These are phyloP conservation scores for Alethe diademata DNA, from an alignment of 2,113 vertebrate genomes.

Conservation along the genomic window DNA sequence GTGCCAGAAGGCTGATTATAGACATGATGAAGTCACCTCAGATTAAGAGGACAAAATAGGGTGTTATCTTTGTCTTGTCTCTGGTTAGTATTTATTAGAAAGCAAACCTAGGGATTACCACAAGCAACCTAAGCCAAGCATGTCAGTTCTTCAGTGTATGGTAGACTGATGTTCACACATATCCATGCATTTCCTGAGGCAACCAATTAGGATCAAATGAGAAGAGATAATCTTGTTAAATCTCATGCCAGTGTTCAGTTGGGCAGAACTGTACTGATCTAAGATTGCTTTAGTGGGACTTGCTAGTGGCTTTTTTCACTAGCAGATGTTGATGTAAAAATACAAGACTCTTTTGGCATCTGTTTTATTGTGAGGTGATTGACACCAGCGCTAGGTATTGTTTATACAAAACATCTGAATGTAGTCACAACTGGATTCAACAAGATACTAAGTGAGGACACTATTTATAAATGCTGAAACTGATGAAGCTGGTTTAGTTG, in stretches of 20 bases:
- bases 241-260: conserved; percentile 51
- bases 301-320: conserved; percentile 41
- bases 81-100: conserved; percentile 56
- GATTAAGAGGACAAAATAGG: conserved; percentile 35
- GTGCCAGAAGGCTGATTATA: conserved; percentile 19
- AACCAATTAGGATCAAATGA: conserved; percentile 49
- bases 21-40: conserved; percentile 26
- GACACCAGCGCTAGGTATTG: neutral
- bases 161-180: neutral
- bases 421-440: neutral
- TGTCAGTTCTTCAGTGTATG: neutral
- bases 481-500: neutral
- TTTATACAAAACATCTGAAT: conserved; percentile 10
- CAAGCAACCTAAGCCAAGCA: neutral
- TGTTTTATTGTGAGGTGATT: conserved; percentile 29
- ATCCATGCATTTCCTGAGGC: conserved; percentile 50
- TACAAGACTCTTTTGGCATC: neutral
- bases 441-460: neutral
- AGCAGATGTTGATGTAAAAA: conserved; percentile 14
- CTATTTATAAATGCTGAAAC: neutral
- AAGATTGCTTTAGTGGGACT: conserved; percentile 15
- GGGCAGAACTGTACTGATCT: conserved; percentile 10
- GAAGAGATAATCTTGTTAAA: conserved; percentile 45
- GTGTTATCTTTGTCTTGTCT: conserved; percentile 45
- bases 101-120: conserved; percentile 41